These are phyloP conservation scores for Brachynemurus nebulosus DNA, from an alignment of 2,888 invertebrate genomes.

Conservation along the genomic window DNA sequence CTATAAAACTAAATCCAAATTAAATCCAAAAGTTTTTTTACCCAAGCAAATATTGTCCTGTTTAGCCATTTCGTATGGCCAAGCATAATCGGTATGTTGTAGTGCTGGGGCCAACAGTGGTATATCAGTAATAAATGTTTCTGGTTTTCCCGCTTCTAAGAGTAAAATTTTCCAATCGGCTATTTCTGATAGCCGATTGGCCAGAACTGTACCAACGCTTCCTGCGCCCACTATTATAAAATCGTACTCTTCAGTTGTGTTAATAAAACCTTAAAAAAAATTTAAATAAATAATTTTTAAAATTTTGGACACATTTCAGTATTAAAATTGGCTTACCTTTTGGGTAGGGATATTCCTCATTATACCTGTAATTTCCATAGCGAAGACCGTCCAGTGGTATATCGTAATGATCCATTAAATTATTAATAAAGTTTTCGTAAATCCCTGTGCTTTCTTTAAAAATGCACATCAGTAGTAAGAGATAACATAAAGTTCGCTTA, in stretches of 20 bases:
- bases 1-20: not conserved
- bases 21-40: slow-evolving; percentile 9
- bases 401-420: too few species aligned
- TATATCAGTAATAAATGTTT: slow-evolving; percentile 37
- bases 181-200: slow-evolving; percentile 52
- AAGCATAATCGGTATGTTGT: slow-evolving; percentile 42
- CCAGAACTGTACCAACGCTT: slow-evolving; percentile 54
- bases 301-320: too few species aligned
- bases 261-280: not conserved
- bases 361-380: too few species aligned
- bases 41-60: slow-evolving; percentile 38
- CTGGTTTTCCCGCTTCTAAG: slow-evolving; percentile 46
- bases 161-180: slow-evolving; percentile 45
- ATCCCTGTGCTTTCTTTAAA: too few species aligned
- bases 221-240: slow-evolving; percentile 57
- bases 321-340: not conserved
- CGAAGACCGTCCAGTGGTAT: too few species aligned
- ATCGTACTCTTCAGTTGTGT: slow-evolving; percentile 34
- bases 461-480: too few species aligned
- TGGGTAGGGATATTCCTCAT: not conserved
- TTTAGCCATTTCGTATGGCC: slow-evolving; percentile 44
- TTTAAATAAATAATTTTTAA: not conserved
- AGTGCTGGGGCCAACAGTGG: slow-evolving; percentile 38
- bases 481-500: too few species aligned
- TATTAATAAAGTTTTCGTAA: too few species aligned